These are phyloP conservation scores for Parapristionchus giblindavisi DNA, from an alignment of 2,888 invertebrate species.

Conservation along the genomic window DNA sequence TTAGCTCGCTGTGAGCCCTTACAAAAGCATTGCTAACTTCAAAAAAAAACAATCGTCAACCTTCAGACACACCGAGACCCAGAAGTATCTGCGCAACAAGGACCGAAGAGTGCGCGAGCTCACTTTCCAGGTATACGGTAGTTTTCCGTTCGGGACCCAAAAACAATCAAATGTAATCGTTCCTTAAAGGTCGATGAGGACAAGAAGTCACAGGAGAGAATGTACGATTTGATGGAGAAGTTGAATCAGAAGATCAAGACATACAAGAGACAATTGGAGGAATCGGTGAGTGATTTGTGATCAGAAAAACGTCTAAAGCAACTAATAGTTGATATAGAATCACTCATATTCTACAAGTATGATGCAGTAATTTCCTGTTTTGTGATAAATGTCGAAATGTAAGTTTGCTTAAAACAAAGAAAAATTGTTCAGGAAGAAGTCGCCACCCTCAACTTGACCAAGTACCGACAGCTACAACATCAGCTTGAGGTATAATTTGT, in stretches of 20 bases:
- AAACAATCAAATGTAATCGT: not conserved
- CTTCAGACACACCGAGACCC: conserved; percentile 73
- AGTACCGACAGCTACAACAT: conserved; percentile 74
- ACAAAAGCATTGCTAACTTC: too few species aligned
- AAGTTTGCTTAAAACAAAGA: not conserved
- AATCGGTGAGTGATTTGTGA: conserved; percentile 71
- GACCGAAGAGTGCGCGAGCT: conserved; percentile 73
- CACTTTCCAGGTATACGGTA: conserved; percentile 70
- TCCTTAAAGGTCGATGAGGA: conserved; percentile 85
- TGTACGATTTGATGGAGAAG: conserved; percentile 99
- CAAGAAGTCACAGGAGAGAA: conserved; percentile 98
- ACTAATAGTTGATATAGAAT: too few species aligned
- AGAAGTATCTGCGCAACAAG: conserved; percentile 73
- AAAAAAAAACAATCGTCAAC: too few species aligned
- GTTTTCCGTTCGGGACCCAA: not conserved
- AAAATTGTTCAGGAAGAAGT: conserved; percentile 70
- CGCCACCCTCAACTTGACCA: conserved; percentile 73
- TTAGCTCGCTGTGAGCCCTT: too few species aligned
- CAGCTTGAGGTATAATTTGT: conserved; percentile 70
- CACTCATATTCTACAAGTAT: too few species aligned
- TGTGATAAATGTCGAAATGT: not conserved
- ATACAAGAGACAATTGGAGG: conserved; percentile 74
- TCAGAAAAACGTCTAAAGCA: not conserved
- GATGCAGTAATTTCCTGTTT: too few species aligned
- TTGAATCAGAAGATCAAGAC: conserved; percentile 82